These are phyloP conservation scores for Drosophila aff. DNA, from an alignment of 1,140 invertebrate genomes.

Conservation along the genomic window DNA sequence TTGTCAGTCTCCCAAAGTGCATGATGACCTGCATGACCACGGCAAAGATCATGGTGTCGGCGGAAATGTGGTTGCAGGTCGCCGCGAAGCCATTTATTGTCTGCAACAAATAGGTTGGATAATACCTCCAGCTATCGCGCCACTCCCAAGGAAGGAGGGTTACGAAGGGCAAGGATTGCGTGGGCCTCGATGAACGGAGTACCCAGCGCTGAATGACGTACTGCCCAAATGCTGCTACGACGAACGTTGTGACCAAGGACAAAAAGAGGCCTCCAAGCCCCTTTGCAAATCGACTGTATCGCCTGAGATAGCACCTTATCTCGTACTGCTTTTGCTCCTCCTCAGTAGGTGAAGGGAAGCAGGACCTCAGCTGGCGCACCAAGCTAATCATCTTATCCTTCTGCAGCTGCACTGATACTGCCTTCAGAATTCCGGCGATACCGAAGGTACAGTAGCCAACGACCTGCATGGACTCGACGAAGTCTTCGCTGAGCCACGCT, in stretches of 20 bases:
- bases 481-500: slow-evolving; percentile 19
- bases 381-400: slow-evolving; percentile 33
- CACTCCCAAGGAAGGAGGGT: slow-evolving; percentile 51
- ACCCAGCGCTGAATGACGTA: slow-evolving; percentile 27
- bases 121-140: slow-evolving; percentile 36
- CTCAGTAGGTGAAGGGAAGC: slow-evolving; percentile 38
- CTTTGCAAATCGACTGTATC: slow-evolving; percentile 26
- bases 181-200: slow-evolving; percentile 3
- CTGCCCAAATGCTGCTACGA: slow-evolving; percentile 31
- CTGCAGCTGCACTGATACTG: slow-evolving; percentile 37
- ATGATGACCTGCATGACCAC: slow-evolving; percentile 62
- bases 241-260: slow-evolving; percentile 43
- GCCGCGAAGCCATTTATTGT: slow-evolving; percentile 49
- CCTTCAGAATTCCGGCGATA: slow-evolving; percentile 47
- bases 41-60: slow-evolving; percentile 59
- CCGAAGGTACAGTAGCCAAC: slow-evolving; percentile 57
- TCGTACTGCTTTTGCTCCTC: slow-evolving; percentile 27
- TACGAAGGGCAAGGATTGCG: slow-evolving; percentile 48
- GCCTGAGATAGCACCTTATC: slow-evolving; percentile 19
- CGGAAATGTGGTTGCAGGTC: slow-evolving; percentile 50
- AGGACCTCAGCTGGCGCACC: slow-evolving; percentile 31
- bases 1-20: slow-evolving; percentile 62
- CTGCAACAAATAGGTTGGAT: slow-evolving; percentile 45
- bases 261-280: slow-evolving; percentile 27
- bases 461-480: slow-evolving; percentile 55